Evolutionary conservation across 2,888 invertebrate species (phyloP), one percentile per base, ranked within the genome.

Genomic region (Diarsia brunnea): DNA sequence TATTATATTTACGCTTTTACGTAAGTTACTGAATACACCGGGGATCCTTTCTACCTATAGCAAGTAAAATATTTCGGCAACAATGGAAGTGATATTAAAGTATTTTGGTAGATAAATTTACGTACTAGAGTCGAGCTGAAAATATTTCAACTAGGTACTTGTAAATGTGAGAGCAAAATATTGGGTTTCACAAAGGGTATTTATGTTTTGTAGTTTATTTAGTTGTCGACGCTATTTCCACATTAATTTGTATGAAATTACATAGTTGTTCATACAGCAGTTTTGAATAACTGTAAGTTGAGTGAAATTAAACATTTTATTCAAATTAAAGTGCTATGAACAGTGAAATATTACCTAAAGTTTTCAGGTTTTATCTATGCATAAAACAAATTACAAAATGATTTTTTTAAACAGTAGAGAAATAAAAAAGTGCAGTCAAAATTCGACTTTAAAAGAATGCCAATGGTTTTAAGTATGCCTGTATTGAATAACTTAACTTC

Each of bases 1-100:
- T 78, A 61, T 75, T 70, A 43, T 78, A 78, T 70, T 74, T 74
- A 61, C n/a, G 74, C 64, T 79, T 86, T 79, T 74, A 78, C 14
- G 63, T 69, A 60, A 66, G 68, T 63, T 38, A 75, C 12, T 69
- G 47, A 73, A 80, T 78, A 78, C 69, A 61, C 79, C n/a, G 0
- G 58, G 61, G 75, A 38, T 73, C 43, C 51, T 73, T 77, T 65
- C 19, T 55, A 68, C 63, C 55, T 58, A 45, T 51, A 55, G 27
- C 16, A 63, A 38, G 14, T 65, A 43, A 72, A 75, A 63, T 68
- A 53, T 69, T 61, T 68, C 16, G 8, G 16, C 58, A 49, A 77
- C 64, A 72, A 68, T 74, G 58, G 53, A 66, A 60, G 70, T n/a
- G 21, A 53, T 65, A 73, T 70, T 80, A 49, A 70, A 68, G 76